Evolutionary conservation across 2,888 invertebrate genomes (phyloP).

Genomic region (Azorinus chamasolen): DNA sequence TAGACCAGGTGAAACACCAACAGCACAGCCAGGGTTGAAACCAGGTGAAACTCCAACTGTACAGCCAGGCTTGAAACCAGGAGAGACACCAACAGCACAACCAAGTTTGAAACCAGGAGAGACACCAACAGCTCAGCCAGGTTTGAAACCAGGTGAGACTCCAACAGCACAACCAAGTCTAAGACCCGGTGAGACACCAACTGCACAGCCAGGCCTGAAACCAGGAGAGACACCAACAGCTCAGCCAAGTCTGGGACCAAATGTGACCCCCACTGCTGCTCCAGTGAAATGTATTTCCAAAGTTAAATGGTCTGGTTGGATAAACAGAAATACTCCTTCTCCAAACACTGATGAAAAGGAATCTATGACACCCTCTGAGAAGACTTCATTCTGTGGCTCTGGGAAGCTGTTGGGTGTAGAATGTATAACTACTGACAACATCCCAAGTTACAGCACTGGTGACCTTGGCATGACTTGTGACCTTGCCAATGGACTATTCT

Average conservation of each 20-base stretch:
- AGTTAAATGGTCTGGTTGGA: conserved; percentile 72
- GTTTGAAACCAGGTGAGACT: conserved; percentile 23
- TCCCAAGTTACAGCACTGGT: conserved; percentile 72
- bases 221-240: conserved; percentile 50
- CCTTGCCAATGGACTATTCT: conserved; percentile 91
- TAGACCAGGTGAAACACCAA: conserved; percentile 40
- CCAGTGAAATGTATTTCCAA: conserved; percentile 52
- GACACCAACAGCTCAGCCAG: conserved; percentile 37
- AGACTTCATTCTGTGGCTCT: conserved; percentile 70
- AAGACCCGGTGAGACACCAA: conserved; percentile 24
- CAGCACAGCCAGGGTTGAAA: conserved; percentile 37
- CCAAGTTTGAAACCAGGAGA: conserved; percentile 37
- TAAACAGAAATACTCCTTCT: conserved; percentile 73
- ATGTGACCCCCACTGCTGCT: conserved; percentile 54
- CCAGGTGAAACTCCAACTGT: conserved; percentile 48
- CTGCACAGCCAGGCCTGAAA: conserved; percentile 37
- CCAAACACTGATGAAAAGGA: conserved; percentile 71
- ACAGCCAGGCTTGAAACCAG: conserved; percentile 27
- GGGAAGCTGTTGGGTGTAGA: conserved; percentile 79
- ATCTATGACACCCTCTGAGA: conserved; percentile 58
- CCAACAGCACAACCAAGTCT: conserved; percentile 37
- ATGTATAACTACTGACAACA: conserved; percentile 73
- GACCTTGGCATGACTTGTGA: conserved; percentile 76
- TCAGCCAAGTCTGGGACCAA: conserved; percentile 25
- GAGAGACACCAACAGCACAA: conserved; percentile 47